Percentiles rank a stretch among this genome's conserved stretches.
phyloP scores from a whole-genome alignment of 2,113 vertebrate genomes.

The Menura novaehollandiae region DNA sequence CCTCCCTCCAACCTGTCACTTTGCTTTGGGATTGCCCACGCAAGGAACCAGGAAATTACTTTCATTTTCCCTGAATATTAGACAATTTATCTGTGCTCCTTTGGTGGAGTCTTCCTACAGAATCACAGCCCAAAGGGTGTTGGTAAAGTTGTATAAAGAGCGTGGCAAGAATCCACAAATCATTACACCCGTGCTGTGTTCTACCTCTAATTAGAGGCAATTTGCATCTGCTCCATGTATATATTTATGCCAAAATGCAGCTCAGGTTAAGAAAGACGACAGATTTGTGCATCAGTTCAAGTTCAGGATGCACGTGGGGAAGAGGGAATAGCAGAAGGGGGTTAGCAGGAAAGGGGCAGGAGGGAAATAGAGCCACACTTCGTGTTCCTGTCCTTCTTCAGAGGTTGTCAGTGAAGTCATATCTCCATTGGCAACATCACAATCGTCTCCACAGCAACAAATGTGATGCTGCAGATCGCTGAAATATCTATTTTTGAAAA shows the following conservation, averaged over 20 bases:
- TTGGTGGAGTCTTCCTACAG: neutral
- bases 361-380: neutral
- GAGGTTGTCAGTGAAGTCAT: neutral
- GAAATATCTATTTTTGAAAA: conserved; percentile 56
- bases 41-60: neutral
- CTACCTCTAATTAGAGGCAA: neutral
- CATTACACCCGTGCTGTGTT: neutral
- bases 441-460: conserved; percentile 49
- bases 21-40: neutral
- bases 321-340: neutral
- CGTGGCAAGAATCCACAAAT: neutral
- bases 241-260: neutral
- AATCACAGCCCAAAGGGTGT: neutral
- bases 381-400: neutral
- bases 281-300: neutral
- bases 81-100: neutral
- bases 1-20: neutral
- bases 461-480: conserved; percentile 11
- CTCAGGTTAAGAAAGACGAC: neutral
- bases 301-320: neutral
- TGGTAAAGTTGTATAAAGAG: neutral
- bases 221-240: neutral
- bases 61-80: neutral
- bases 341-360: neutral
- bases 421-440: conserved; percentile 59